Conservation (phyloP, 2,888 invertebrate genomes). For the Leptodirus hochenwartii region DNA sequence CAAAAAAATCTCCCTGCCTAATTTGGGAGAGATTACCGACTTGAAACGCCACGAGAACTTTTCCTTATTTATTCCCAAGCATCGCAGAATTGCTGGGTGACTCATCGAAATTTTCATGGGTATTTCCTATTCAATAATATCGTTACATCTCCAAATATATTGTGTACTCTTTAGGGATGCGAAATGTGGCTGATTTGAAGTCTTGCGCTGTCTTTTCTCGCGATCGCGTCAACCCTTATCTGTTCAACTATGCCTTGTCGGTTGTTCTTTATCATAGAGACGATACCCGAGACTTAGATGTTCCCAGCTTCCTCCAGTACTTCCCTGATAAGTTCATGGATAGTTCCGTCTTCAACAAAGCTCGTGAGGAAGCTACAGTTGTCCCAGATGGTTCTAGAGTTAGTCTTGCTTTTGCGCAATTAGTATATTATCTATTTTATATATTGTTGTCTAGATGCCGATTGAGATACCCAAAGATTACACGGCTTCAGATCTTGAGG, state of each 20-base stretch:
- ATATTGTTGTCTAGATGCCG: constrained; percentile 29
- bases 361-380: constrained; percentile 48
- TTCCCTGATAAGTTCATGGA: constrained; percentile 75
- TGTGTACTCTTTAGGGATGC: constrained; percentile 33
- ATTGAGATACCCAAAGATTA: constrained; percentile 51
- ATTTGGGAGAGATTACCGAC: constrained; percentile 35
- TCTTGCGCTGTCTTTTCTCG: constrained; percentile 51
- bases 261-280: constrained; percentile 56
- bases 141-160: not conserved
- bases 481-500: constrained; percentile 49
- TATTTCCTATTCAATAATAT: constrained; percentile 26
- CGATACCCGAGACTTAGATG: constrained; percentile 48
- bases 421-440: not conserved
- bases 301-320: constrained; percentile 57
- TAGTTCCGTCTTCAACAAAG: constrained; percentile 47
- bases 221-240: constrained; percentile 56
- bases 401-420: constrained; percentile 17
- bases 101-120: constrained; percentile 52
- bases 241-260: constrained; percentile 64
- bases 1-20: constrained; percentile 33
- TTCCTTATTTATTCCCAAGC: constrained; percentile 54
- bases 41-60: constrained; percentile 44
- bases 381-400: constrained; percentile 44
- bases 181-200: constrained; percentile 48
- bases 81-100: constrained; percentile 49